These are phyloP conservation scores for Cyanocitta stelleri DNA, from an alignment of 2,113 vertebrate species.

Conservation along the genomic window DNA sequence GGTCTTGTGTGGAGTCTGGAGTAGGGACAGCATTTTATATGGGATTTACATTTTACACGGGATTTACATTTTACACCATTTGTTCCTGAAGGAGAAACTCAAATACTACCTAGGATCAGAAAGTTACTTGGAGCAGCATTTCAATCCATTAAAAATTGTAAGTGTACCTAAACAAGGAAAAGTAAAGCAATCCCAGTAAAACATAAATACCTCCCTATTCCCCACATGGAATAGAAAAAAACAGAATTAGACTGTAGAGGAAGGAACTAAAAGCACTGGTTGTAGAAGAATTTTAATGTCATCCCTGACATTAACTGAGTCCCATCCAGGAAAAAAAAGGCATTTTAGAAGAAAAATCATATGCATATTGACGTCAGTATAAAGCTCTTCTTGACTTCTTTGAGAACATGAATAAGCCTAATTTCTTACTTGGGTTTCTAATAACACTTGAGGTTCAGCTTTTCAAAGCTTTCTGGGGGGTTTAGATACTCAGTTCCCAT, in stretches of 20 bases:
- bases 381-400: neutral
- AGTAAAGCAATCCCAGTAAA: neutral
- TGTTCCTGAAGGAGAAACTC: neutral
- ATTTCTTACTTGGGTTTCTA: constrained; percentile 8
- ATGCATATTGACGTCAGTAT: neutral
- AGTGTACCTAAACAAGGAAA: neutral
- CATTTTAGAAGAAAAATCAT: neutral
- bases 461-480: neutral
- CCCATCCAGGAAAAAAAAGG: neutral
- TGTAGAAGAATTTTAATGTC: neutral
- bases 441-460: neutral
- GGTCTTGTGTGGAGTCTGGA: neutral
- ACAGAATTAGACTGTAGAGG: neutral
- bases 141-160: neutral
- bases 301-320: neutral
- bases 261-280: neutral
- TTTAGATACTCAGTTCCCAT: neutral
- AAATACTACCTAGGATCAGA: neutral
- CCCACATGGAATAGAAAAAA: neutral
- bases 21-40: neutral
- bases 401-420: neutral
- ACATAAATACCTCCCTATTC: neutral
- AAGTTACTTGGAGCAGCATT: neutral
- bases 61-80: neutral
- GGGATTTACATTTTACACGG: neutral